These are phyloP conservation scores for Meleagris gallopavo DNA, from an alignment of 2,113 vertebrate species.

Conservation along the genomic window DNA sequence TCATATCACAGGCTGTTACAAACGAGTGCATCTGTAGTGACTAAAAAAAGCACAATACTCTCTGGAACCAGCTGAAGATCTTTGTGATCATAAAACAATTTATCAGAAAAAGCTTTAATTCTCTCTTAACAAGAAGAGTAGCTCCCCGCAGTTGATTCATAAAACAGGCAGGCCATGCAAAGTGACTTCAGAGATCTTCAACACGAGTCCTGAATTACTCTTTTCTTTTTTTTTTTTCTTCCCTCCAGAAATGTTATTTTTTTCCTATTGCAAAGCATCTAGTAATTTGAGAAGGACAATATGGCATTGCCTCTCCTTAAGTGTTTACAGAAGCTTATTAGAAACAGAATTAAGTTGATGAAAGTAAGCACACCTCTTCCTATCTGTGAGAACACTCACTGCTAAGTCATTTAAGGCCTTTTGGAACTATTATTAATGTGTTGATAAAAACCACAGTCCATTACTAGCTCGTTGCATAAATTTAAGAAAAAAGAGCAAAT, in stretches of 20 bases:
- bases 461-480: background rate
- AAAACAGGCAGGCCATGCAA: background rate
- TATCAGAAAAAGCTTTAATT: background rate
- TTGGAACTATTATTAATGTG: background rate
- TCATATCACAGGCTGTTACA: background rate
- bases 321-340: background rate
- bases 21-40: background rate
- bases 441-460: background rate
- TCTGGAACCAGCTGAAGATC: background rate
- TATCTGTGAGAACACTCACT: background rate
- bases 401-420: background rate
- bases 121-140: background rate
- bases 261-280: background rate
- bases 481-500: background rate
- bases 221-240: background rate
- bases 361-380: background rate
- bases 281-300: background rate
- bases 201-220: background rate
- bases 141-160: background rate
- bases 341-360: background rate
- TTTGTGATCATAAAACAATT: background rate
- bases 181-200: background rate
- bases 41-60: background rate
- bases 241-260: background rate
- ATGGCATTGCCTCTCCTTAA: background rate